Base-by-base conservation (phyloP, 2,888 invertebrate species). In the Brenthis daphne region DNA sequence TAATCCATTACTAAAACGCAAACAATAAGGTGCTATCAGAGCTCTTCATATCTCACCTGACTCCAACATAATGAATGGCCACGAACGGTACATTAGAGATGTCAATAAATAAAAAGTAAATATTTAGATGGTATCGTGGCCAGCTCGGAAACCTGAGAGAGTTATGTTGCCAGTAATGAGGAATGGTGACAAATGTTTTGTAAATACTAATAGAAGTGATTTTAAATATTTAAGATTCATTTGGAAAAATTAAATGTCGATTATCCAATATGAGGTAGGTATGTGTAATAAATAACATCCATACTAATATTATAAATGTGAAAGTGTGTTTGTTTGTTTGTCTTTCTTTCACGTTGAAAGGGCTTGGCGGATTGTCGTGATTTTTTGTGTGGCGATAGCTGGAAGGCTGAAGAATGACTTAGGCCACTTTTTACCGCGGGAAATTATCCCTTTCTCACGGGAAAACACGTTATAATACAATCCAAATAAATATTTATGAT, bases 41-140 rank as follows among this genome's bases (percentile, higher is more conserved):
- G 77, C 78, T 80, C 79, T 74, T 75, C 77, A 82, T 86, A 90
- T 90, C 89, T 63, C 61, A 16, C 37, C 89, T 82, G 74, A 70
- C 67, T 64, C 76, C 75, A 78, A 78, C 83, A 87, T 92, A 92
- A 92, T 90, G 90, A 87, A 92, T 92, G 80, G 80, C 76, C 77
- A 75, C 75, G 77, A 77, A 48, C 79, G 81, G 85, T 80, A 85
- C 88, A 90, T 92, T 91, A 92, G 88, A 90, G 90, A 89, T 88
- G 89, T 89, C 88, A 91, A 92, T 92, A 90, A 90, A 91, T 91
- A 92, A 92, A 90, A 91, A 89, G 84, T 84, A 81, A 83, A 84
- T 89, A 90, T 91, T 89, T 82, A 73, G 73, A 77, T 80, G 79
- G 70, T 80, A 83, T 85, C 88, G 87, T 86, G 83, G 37, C 11